phyloP scores from a whole-genome alignment of 2,888 invertebrate genomes.

The Nebria salina region DNA sequence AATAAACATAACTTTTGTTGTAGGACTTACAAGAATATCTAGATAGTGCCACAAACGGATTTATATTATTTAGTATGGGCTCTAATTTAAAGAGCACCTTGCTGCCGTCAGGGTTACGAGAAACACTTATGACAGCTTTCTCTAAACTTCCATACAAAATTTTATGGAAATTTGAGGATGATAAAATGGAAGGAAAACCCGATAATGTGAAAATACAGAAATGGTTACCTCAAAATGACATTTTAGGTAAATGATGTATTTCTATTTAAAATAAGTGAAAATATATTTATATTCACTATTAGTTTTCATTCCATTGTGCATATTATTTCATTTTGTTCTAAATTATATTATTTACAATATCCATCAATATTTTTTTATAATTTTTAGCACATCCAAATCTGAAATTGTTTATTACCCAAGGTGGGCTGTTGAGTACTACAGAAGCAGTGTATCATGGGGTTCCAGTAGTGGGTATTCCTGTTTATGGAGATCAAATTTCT shows the following conservation, averaged over 20 bases:
- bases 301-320: constrained; percentile 50
- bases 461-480: constrained; percentile 64
- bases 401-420: constrained; percentile 29
- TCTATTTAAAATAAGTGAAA: constrained; percentile 46
- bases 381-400: constrained; percentile 5
- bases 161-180: constrained; percentile 66
- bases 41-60: constrained; percentile 51
- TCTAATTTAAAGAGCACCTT: constrained; percentile 51
- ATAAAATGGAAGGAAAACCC: constrained; percentile 57
- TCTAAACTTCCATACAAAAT: constrained; percentile 56
- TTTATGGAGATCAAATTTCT: constrained; percentile 63
- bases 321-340: constrained; percentile 32
- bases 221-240: constrained; percentile 63
- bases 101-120: constrained; percentile 49
- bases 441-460: constrained; percentile 64
- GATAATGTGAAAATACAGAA: constrained; percentile 60
- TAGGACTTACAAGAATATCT: constrained; percentile 39
- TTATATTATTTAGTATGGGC: constrained; percentile 55
- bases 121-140: constrained; percentile 51
- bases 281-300: constrained; percentile 61
- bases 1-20: not conserved
- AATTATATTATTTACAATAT: constrained; percentile 50
- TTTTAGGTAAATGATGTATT: constrained; percentile 17
- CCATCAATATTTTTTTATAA: constrained; percentile 49
- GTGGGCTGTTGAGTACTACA: constrained; percentile 64